Base-by-base conservation (phyloP, 1,140 invertebrate genomes). In the Uloborus diversus region DNA sequence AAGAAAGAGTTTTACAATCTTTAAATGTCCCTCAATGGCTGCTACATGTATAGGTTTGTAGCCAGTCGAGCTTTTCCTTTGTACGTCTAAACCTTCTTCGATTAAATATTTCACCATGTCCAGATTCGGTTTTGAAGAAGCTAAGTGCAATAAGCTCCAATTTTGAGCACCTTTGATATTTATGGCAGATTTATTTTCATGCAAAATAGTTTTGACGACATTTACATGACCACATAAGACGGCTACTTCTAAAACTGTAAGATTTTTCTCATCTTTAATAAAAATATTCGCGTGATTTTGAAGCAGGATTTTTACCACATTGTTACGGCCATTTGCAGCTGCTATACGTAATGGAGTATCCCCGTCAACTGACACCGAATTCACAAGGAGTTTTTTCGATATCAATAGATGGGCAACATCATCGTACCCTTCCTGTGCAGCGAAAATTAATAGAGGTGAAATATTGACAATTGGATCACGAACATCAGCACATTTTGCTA, bases 1-100 rank as follows among this genome's bases (percentile, higher is more conserved):
- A 7, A 87, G 82, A 56, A 88, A 86, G 14, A 87, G 62, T 66
- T 87, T 87, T 13, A 87, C 85, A 3, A 88, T 86, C 79, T 88
- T 85, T 17, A 85, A 85, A 68, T 86, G 85, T 1, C 85, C 85
- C 59, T n/a, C 14, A 27, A 37, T 25, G 9, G 42, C 59, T 20
- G 73, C 73, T 0, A 62, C n/a, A 32, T 47, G 33, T 23, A 76
- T 47, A 32, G 35, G 59, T 14, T 33, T 76, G 3, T 14, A 2
- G 30, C 59, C 73, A 5, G 25, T 9, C 9, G 5, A 7, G 33
- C n/a, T 27, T 51, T 33, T 49, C 27, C 17, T 27, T 9, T 49
- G 14, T 5, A 64, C 35, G 14, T 76, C 32, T 11, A 5, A 11
- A 7, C 28, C 27, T 3, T 30, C 28, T 64, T 65, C 17, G 17